Evolutionary conservation across 2,888 invertebrate genomes (phyloP).

Genomic region (Heteromyza rotundicornis): DNA sequence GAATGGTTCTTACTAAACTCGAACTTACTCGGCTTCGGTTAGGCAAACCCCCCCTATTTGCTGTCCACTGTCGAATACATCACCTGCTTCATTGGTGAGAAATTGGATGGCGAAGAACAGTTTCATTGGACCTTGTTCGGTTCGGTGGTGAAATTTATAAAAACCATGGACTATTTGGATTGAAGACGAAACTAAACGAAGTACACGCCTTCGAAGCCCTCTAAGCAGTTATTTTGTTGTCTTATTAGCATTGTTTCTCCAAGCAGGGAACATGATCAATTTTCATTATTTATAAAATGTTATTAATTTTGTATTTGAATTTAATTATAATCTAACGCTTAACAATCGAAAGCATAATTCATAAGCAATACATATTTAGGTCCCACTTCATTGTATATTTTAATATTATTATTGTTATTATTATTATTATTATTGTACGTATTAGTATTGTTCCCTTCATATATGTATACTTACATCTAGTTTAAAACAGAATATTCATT

Average conservation of each 20-base stretch:
- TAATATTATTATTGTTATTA: background rate
- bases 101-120: constrained; percentile 86
- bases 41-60: constrained; percentile 93
- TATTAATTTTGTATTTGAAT: background rate
- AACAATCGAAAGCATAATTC: too few relatives aligned
- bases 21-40: too few relatives aligned
- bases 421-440: background rate
- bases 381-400: background rate
- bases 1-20: too few relatives aligned
- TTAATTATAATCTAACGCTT: background rate
- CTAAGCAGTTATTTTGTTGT: background rate
- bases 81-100: constrained; percentile 85
- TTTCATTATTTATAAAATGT: background rate
- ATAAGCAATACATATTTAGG: too few relatives aligned
- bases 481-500: too few relatives aligned
- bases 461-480: background rate
- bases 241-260: background rate
- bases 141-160: constrained; percentile 96
- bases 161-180: constrained; percentile 77
- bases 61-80: constrained; percentile 97
- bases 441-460: background rate
- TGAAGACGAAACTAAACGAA: constrained; percentile 13
- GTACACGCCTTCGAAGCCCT: too few relatives aligned
- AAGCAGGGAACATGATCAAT: background rate
- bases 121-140: constrained; percentile 99